Evolutionary conservation across 2,888 invertebrate species (phyloP), one percentile per base, ranked within the genome.

Genomic region (Herminia tarsipennalis): DNA sequence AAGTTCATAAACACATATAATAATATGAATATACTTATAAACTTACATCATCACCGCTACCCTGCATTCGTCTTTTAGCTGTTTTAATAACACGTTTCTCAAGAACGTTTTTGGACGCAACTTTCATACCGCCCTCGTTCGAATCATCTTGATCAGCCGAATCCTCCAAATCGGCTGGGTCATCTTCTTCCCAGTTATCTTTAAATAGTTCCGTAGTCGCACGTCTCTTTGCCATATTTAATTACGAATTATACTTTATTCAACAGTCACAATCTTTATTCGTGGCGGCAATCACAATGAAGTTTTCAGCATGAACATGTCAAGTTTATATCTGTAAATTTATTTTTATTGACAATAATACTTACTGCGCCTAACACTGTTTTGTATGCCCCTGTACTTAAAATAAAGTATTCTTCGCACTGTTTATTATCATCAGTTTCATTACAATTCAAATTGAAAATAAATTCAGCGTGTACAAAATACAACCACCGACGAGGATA

Each of bases 111-210:
- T 94, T 93, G 0, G 93, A 51, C 9, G 94, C 94, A 64, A 86
- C 81, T 63, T 92, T 88, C 78, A 97, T 97, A 21, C 90, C 92
- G 5, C 97, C 97, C 58, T 94, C 93, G 66, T 96, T 95, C 75
- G 97, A 96, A 14, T 76, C 21, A 13, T 12, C 32, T 10, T 35
- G 35, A 9, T 36, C 36, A 10, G 25, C 12, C 5, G 36, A 27
- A 12, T 33, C 33, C 8, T 36, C 10, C n/a, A n/a, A 73, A 34
- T 82, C 83, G 36, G 93, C 62, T 35, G 94, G 94, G 1, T 96
- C 95, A 41, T 96, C 96, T 48, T 94, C 87, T 76, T 97, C 94
- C 97, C 97, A 97, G 78, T 97, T 97, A 6, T 96, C 95, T 70
- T 95, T 96, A 83, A 95, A 97, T 56, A 98, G 83, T 44, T 97